Evolutionary conservation across 2,113 vertebrate species (phyloP), one percentile per base, ranked within the genome.

Genomic region (Callipepla squamata): DNA sequence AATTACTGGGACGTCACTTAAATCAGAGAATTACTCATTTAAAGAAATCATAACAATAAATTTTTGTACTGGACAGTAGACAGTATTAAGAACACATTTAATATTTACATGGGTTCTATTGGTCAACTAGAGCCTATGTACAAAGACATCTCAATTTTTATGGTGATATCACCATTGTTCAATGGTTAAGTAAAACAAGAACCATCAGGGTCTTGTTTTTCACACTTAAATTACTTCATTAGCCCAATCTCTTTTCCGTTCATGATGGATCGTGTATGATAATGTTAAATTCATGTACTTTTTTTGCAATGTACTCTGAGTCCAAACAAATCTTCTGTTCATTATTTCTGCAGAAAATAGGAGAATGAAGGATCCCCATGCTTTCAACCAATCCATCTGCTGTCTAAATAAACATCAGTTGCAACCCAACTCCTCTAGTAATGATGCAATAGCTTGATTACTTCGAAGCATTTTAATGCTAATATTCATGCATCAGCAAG

Each of bases 241-340:
- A 62, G 14, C 12, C 21, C 47, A 28, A 6, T 51, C 8, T 18
- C 6, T 62, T 42, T 25, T 57, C 32, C 19, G 15, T 19, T 66
- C 25, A 21, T 19, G 9, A 8, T 9, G 4, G 9, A n/a, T 16
- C 17, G 28, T 4, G 3, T 58, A 28, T 25, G 23, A 79, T 23
- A n/a, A 47, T 1, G 2, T 4, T 25, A 7, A 12, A 22, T 26
- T 66, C 22, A 16, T 4, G 9, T 58, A 34, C 13, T 1, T 2
- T 36, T 57, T 40, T 55, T 63, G 12, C 51, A 55, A 9, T 0
- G 1, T 61, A 30, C 9, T 89, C 28, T 26, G 19, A 9, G 16
- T 18, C 19, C 30, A 68, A 45, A 47, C 13, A 75, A 79, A 12
- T n/a, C 25, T 34, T 34, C 9, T 28, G 3, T 20, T n/a, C 7